Base-by-base conservation (phyloP, 2,888 invertebrate species). In the Melanargia galathea region DNA sequence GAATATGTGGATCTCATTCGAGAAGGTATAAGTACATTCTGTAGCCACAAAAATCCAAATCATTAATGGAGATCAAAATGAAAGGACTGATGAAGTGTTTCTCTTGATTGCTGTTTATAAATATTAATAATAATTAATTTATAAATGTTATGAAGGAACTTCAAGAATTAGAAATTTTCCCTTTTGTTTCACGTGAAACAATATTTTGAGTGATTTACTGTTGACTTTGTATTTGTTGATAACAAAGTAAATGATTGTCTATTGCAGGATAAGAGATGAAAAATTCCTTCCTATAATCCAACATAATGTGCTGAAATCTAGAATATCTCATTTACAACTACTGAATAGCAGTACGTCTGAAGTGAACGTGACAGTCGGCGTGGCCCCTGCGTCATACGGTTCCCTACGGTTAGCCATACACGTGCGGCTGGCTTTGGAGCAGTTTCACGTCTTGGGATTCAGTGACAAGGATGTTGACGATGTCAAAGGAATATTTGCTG, bases 401-500 rank as follows among this genome's bases (percentile, higher is more conserved):
- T 96, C 95, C 67, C 82, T 96, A 69, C 92, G 97, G 63, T 87
- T 97, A 70, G 93, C 96, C 70, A 84, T 95, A 46, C 96, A 97
- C 77, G 94, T 97, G 69, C 94, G 96, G 70, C 90, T 94, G 20
- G 95, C 96, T 0, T 92, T 97, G 71, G 90, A 93, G 18, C 94
- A 94, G 57, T 92, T 97, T 73, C 87, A 93, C 55, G 79, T 88
- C n/a, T 86, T 97, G 59, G 98, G 98, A 6, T 99, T 99, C 77
- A 95, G 95, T 40, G 95, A 96, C 65, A 98, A 98, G 81, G 99
- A 99, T 88, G 92, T 98, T 38, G 99, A 99, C 86, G 99, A 99
- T 91, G 95, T 98, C 0, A 99, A 99, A 84, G 96, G 97, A 57
- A 96, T 99, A 73, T 98, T 99, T 86, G 96, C 97, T 0, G 99